Evolutionary conservation across 2,888 invertebrate species (phyloP).

Genomic region (Lymantria monacha): DNA sequence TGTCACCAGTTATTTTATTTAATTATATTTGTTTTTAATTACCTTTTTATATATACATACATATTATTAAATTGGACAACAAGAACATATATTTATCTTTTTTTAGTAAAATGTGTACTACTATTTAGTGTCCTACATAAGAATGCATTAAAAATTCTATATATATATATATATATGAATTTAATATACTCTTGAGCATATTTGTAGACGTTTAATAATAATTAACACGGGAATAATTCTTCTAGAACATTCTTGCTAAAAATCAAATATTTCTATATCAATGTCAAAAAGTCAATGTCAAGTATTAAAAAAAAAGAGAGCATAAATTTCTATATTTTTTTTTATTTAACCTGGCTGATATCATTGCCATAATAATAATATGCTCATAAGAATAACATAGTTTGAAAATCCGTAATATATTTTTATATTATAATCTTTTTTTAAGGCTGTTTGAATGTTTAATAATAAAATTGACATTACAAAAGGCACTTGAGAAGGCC

Average conservation of each 20-base stretch:
- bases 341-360: not conserved
- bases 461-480: conserved; percentile 25
- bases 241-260: not conserved
- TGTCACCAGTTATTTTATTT: no score
- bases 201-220: conserved; percentile 3
- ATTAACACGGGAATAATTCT: not conserved
- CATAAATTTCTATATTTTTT: conserved; percentile 1
- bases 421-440: not conserved
- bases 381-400: not conserved
- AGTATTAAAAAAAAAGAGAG: conserved; percentile 4
- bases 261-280: not conserved
- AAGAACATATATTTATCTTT: no score
- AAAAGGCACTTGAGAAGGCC: conserved; percentile 54
- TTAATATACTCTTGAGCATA: conserved; percentile 20
- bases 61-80: no score
- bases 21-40: no score
- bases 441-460: conserved; percentile 15
- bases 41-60: no score
- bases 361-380: not conserved
- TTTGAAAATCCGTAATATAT: conserved; percentile 1
- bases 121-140: no score
- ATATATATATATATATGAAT: no score
- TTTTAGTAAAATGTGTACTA: no score
- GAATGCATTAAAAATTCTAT: no score
- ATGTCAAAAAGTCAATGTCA: not conserved